Evolutionary conservation across 2,888 invertebrate species (phyloP), one percentile per base, ranked within the genome.

Genomic region (Eristalis intricaria): DNA sequence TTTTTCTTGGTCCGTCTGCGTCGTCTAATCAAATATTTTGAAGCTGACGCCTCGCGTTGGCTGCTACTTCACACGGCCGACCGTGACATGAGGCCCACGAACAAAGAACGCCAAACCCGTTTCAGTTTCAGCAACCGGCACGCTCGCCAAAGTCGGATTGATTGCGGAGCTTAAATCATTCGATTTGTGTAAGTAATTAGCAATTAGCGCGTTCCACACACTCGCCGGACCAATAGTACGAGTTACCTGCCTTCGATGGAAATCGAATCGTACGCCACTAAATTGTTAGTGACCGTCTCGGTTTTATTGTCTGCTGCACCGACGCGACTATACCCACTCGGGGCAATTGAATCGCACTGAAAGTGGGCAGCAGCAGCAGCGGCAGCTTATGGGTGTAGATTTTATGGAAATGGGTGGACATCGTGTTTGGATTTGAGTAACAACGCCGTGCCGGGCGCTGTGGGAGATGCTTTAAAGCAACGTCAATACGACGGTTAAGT

Each of bases 321-420:
- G 50, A 50, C 4, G 19, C 50, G 50, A 50, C 4, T 8, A 50
- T 50, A 50, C 32, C 32, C 32, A 0, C 8, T 32, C 32, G 50
- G 50, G 50, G 19, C 50, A n/a, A 73, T 69, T 75, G 70, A 65
- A 64, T 65, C 69, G 23, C 73, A 74, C 58, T 43, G 19, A 74
- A 78, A 68, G 68, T 64, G 68, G 43, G 22, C 50, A 64, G 69
- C 64, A 23, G 50, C 19, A n/a, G 1, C n/a, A 43, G 43, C 43
- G 19, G 43, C 43, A 10, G 50, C 50, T 19, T 38, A 70, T 69
- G 74, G 68, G 61, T 58, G 65, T 71, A 66, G 66, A 60, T 84
- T 75, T 74, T 70, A 75, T 79, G 79, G 70, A 74, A 83, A 63
- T 43, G 70, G 66, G 4, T 61, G 75, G 50, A 50, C 50, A 50